Base-by-base conservation (phyloP, 2,113 vertebrate genomes). In the Calypte anna region DNA sequence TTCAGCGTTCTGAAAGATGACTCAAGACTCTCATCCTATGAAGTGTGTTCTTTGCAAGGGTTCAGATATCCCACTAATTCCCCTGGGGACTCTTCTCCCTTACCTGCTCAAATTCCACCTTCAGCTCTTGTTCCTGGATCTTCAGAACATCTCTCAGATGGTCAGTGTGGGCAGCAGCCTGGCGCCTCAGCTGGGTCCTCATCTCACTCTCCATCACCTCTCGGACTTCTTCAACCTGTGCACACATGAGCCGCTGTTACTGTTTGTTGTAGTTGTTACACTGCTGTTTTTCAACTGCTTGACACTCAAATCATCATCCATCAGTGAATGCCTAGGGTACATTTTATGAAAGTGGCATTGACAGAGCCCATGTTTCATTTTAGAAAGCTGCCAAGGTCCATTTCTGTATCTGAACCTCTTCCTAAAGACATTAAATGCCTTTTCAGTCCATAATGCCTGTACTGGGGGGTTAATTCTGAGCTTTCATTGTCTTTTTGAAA, bases 181-280 rank as follows among this genome's bases (percentile, higher is more conserved):
- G 99, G 14, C 99, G 98, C 46, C 99, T 98, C 3, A 99, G 98
- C 98, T 99, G 99, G 7, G 99, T 99, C 82, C 99, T 98, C 99
- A 99, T 99, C 91, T 99, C 99, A 0, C 70, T 98, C 96, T 99
- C 99, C 99, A 99, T 99, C 94, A 99, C 98, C 33, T 99, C 99
- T 23, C 99, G 98, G 28, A 99, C 96, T 92, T 99, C 99, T 22
- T 98, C 98, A 31, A 98, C 96, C 99, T 99, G 87, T 1, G 14
- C 81, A 27, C 51, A 36, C 70, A 62, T 2, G 2, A 38, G 44
- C 3, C 2, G 12, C 40, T 40, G 40, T 40, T 40, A 40, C 40
- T 40, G 11, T 40, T 40, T 40, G 12, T 40, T 40, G 24, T 1
- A 27, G 43, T 48, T 19, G 24, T 0, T 4, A 17, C 68, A 44